These are phyloP conservation scores for Vipera ursinii DNA, from an alignment of 2,797 vertebrate species.

Conservation along the genomic window DNA sequence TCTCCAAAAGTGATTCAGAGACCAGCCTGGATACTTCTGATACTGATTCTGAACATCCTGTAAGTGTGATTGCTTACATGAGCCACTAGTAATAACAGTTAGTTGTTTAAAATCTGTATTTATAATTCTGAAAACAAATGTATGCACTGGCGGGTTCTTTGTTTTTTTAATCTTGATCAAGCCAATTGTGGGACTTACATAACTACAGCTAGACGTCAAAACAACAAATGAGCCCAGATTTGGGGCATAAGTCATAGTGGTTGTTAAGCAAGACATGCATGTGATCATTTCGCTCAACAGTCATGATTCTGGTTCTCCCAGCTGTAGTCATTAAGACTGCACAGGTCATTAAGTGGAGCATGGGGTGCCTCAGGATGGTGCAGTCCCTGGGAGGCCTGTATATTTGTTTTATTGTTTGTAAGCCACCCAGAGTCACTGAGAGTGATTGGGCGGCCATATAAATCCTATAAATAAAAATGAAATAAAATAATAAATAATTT, in stretches of 20 bases:
- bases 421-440: not conserved
- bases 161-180: not conserved
- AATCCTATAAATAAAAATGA: not conserved
- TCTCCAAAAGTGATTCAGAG: conserved; percentile 68
- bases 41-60: conserved; percentile 76
- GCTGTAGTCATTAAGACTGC: not conserved
- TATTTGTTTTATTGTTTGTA: not conserved
- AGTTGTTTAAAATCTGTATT: not conserved
- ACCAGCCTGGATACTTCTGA: conserved; percentile 75
- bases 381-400: not conserved
- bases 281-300: not conserved
- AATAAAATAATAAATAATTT: not conserved
- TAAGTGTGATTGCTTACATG: conserved; percentile 62
- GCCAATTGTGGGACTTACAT: not conserved
- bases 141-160: not conserved
- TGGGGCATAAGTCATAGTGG: not conserved
- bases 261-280: not conserved
- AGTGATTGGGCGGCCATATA: not conserved
- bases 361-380: not conserved
- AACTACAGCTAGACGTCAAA: not conserved
- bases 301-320: not conserved
- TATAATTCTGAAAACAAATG: not conserved
- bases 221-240: not conserved
- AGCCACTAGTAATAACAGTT: not conserved
- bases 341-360: not conserved